These are phyloP conservation scores for Sinohyriopsis cumingii DNA, from an alignment of 2,888 invertebrate species.

Conservation along the genomic window DNA sequence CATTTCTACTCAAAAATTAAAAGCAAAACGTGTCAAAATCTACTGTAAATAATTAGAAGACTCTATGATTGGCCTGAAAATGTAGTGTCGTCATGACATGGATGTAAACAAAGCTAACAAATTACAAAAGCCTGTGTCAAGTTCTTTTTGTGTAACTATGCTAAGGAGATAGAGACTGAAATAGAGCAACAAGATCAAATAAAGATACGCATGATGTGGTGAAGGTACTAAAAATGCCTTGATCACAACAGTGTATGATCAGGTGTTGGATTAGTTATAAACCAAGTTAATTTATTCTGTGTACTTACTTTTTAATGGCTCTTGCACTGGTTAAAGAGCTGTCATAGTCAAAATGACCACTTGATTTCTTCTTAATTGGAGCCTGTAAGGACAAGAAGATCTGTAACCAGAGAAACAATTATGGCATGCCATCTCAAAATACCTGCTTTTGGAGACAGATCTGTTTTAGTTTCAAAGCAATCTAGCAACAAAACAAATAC, in stretches of 20 bases:
- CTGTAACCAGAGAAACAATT: conserved; percentile 5
- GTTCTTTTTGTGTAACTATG: no score
- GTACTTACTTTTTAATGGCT: conserved; percentile 84
- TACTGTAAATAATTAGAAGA: no score
- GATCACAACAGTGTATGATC: no score
- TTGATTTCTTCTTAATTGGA: conserved; percentile 82
- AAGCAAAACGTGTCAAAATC: no score
- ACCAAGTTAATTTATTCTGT: not conserved
- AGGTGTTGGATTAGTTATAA: no score
- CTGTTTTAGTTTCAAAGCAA: not conserved
- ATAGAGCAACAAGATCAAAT: not conserved
- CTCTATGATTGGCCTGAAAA: no score
- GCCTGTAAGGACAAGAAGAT: conserved; percentile 71
- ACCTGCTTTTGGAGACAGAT: not conserved
- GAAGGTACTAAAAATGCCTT: not conserved
- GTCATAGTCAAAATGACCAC: conserved; percentile 87
- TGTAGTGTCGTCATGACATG: no score
- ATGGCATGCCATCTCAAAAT: not conserved
- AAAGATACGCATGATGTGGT: not conserved
- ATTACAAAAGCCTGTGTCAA: no score
- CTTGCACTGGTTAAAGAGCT: conserved; percentile 82
- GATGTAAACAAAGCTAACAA: no score
- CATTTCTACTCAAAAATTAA: no score
- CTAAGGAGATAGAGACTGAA: not conserved
- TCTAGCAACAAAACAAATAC: no score